A percentile compares a stretch with the other conserved stretches of the same genome.
phyloP scores from a whole-genome alignment of 2,113 vertebrate genomes.

The Dromiciops gliroides region DNA sequence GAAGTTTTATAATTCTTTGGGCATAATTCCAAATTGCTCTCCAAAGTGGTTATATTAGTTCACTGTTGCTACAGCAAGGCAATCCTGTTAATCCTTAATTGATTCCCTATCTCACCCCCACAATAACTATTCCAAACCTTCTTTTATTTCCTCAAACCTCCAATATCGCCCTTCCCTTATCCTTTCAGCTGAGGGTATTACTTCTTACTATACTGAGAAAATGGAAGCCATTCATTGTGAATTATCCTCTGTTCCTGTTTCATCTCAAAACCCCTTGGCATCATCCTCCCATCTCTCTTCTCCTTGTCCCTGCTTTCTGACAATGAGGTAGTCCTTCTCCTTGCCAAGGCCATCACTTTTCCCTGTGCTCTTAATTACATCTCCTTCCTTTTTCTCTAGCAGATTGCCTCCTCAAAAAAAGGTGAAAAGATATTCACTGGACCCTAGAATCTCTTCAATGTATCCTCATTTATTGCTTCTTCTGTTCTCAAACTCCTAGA shows the following conservation, averaged over 20 bases:
- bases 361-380: not conserved
- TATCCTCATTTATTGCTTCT: not conserved
- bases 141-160: not conserved
- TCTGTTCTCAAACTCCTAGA: not conserved
- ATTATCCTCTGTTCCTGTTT: not conserved
- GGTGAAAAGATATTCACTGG: not conserved
- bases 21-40: no score
- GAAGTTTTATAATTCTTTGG: no score
- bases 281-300: not conserved
- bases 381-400: not conserved
- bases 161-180: not conserved
- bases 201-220: not conserved
- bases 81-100: not conserved
- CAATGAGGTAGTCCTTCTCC: not conserved
- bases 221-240: not conserved
- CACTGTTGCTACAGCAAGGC: not conserved
- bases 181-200: not conserved
- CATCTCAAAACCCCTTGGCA: not conserved
- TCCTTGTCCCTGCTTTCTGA: not conserved
- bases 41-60: no score
- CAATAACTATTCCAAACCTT: not conserved
- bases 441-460: not conserved
- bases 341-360: not conserved
- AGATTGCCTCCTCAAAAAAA: not conserved
- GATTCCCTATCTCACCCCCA: not conserved